Evolutionary conservation across 2,797 vertebrate species (phyloP).

Genomic region (Amazonetta brasiliensis): DNA sequence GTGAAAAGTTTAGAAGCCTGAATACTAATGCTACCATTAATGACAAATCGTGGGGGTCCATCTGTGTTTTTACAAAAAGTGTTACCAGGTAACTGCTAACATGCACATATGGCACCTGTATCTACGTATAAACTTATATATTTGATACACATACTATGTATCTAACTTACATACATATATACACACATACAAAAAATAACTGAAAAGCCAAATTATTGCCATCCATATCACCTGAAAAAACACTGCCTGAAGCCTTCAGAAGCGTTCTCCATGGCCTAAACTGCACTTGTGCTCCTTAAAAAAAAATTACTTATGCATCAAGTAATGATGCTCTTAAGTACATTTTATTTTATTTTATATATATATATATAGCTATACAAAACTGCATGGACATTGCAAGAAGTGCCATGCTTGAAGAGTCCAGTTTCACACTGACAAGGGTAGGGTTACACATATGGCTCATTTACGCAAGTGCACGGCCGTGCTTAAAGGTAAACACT

Average conservation of each 20-base stretch:
- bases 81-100: not conserved
- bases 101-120: not conserved
- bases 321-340: too few relatives aligned
- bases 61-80: not conserved
- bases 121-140: not conserved
- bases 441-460: not conserved
- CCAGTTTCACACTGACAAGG: not conserved
- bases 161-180: not conserved
- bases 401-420: not conserved
- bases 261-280: not conserved
- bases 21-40: not conserved
- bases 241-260: not conserved
- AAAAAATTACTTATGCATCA: not conserved
- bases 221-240: not conserved
- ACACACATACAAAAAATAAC: not conserved
- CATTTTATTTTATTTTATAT: too few relatives aligned
- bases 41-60: not conserved
- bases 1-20: not conserved
- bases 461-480: constrained; percentile 5
- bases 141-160: not conserved
- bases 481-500: not conserved
- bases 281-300: not conserved
- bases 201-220: not conserved
- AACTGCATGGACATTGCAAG: fast-evolving
- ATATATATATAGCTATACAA: not conserved